A percentile compares a stretch with the other conserved stretches of the same genome.
Evolutionary conservation across 2,113 vertebrate species (phyloP).

Genomic region (Passer domesticus): DNA sequence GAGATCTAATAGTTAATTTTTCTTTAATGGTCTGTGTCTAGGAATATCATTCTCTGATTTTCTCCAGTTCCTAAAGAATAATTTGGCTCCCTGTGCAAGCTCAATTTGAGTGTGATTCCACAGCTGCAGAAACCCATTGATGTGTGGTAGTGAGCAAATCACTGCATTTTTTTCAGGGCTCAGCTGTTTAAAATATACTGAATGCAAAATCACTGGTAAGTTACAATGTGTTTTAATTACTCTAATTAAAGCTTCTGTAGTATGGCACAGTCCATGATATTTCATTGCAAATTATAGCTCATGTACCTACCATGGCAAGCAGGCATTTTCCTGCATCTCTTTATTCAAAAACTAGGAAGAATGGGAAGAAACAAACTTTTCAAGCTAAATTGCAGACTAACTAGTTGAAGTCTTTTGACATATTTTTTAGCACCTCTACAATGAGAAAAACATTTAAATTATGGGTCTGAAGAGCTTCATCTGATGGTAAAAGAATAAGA

Average conservation of each 20-base stretch:
- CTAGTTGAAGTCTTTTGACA: conserved; percentile 39
- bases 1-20: conserved; percentile 23
- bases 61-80: conserved; percentile 48
- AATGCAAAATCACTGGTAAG: conserved; percentile 76
- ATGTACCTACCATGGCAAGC: conserved; percentile 43
- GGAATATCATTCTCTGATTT: conserved; percentile 17
- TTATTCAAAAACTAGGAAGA: conserved; percentile 30
- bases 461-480: conserved; percentile 32
- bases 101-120: conserved; percentile 37
- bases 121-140: conserved; percentile 72
- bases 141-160: conserved; percentile 66
- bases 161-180: conserved; percentile 62
- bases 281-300: conserved; percentile 71
- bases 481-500: conserved; percentile 23
- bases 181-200: conserved; percentile 77
- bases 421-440: conserved; percentile 44
- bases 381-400: conserved; percentile 52
- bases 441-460: conserved; percentile 55
- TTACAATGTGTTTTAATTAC: conserved; percentile 77
- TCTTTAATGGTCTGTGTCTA: neutral
- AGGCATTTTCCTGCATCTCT: conserved; percentile 13
- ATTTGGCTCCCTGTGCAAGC: conserved; percentile 62
- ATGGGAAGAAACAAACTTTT: conserved; percentile 41
- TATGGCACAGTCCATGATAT: conserved; percentile 70
- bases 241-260: conserved; percentile 75